Conservation (phyloP, 1,140 invertebrate genomes). For the Drosophila prosaltans region DNA sequence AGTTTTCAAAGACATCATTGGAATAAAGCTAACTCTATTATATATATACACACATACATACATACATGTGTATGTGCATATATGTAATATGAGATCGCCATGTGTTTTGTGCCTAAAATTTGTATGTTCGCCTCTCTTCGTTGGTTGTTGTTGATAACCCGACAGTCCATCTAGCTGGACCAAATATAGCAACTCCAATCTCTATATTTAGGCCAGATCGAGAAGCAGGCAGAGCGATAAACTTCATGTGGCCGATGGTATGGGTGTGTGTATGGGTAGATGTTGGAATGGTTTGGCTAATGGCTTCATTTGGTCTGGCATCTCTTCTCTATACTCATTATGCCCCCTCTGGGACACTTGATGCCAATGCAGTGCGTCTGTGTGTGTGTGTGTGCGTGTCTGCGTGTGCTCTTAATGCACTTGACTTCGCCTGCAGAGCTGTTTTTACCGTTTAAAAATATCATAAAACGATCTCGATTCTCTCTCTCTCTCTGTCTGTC, state of each 20-base stretch:
- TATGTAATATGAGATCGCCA: constrained; percentile 1
- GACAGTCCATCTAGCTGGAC: constrained; percentile 15
- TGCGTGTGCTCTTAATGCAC: constrained; percentile 30
- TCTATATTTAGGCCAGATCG: constrained; percentile 50
- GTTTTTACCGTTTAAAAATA: constrained; percentile 61
- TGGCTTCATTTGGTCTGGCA: constrained; percentile 13
- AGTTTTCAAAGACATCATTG: no score
- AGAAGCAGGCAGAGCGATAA: constrained; percentile 30
- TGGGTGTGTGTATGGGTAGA: not conserved
- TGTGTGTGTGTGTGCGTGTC: constrained; percentile 18
- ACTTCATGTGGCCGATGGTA: constrained; percentile 27
- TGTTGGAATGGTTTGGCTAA: constrained; percentile 13
- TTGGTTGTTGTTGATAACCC: not conserved
- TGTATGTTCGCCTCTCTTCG: not conserved
- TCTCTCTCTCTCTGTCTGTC: constrained; percentile 8
- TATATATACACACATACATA: no score
- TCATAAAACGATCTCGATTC: constrained; percentile 39
- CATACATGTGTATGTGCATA: not conserved
- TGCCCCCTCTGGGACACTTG: constrained; percentile 38
- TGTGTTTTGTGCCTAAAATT: not conserved
- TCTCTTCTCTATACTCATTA: constrained; percentile 4
- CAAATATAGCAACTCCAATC: constrained; percentile 53
- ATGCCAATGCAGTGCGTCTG: constrained; percentile 43
- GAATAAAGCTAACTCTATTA: not conserved
- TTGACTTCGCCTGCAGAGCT: constrained; percentile 53